phyloP scores from a whole-genome alignment of 2,113 vertebrate species.

The Hippocampus zosterae region DNA sequence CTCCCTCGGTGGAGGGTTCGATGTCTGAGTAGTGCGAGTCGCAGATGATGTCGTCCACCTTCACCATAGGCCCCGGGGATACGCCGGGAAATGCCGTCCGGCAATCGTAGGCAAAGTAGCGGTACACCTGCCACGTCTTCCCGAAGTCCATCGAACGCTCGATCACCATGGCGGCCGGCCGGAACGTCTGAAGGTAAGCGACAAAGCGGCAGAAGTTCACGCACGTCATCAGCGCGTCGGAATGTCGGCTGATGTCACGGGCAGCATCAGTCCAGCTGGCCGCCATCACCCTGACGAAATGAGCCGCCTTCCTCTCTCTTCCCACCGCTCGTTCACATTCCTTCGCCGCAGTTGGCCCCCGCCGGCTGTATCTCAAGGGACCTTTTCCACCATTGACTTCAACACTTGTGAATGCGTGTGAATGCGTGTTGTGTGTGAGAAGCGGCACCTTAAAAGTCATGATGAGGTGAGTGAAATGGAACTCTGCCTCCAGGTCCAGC shows the following conservation, averaged over 20 bases:
- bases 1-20: conserved; percentile 91
- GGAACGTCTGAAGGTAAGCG: conserved; percentile 80
- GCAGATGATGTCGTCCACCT: conserved; percentile 90
- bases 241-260: neutral
- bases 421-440: conserved; percentile 3
- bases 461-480: conserved; percentile 98
- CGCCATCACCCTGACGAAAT: conserved; percentile 12
- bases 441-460: conserved; percentile 96
- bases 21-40: conserved; percentile 92
- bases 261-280: conserved; percentile 36
- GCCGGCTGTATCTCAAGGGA: conserved; percentile 21
- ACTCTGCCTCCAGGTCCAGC: conserved; percentile 92
- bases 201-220: neutral
- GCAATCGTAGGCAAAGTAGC: conserved; percentile 90
- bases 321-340: conserved; percentile 52
- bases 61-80: conserved; percentile 80
- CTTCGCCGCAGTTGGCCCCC: conserved; percentile 37
- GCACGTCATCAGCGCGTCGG: neutral
- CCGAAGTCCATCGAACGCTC: conserved; percentile 92
- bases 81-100: conserved; percentile 80
- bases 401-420: neutral
- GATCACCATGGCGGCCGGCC: conserved; percentile 93
- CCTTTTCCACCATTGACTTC: neutral
- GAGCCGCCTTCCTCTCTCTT: conserved; percentile 24
- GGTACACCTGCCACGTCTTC: conserved; percentile 86